These are phyloP conservation scores for Phyllostomus discolor DNA, from an alignment of 2,113 vertebrate species.

Conservation along the genomic window DNA sequence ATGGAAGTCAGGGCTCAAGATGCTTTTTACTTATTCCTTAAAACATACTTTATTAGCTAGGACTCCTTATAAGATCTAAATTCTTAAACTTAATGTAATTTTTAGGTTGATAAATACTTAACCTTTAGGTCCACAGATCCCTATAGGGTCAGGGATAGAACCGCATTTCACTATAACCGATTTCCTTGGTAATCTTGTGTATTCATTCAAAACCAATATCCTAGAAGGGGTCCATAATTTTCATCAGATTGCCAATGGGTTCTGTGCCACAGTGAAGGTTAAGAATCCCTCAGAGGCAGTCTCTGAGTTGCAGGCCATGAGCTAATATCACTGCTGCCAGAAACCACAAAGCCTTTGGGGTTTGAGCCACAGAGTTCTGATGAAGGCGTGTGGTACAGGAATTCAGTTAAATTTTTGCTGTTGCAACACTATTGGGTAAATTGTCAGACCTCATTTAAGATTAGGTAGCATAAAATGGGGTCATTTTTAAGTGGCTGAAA, in stretches of 20 bases:
- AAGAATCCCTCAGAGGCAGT: background rate
- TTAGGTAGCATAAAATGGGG: background rate
- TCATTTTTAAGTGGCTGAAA: background rate
- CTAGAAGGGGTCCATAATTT: background rate
- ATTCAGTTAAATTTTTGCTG: slow-evolving; percentile 42
- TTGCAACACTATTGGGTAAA: background rate
- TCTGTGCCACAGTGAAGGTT: background rate
- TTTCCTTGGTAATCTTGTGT: background rate
- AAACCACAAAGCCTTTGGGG: slow-evolving; percentile 35
- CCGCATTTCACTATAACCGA: background rate
- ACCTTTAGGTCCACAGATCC: background rate
- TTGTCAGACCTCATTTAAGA: background rate
- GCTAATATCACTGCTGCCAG: background rate
- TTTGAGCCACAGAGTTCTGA: slow-evolving; percentile 33
- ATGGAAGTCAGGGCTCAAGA: background rate
- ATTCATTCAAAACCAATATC: background rate
- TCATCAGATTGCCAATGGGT: background rate
- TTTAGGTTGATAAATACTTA: slow-evolving; percentile 10
- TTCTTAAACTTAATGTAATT: slow-evolving; percentile 4
- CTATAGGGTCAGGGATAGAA: background rate
- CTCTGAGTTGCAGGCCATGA: slow-evolving; percentile 11
- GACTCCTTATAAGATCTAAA: background rate
- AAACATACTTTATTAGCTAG: slow-evolving; percentile 20
- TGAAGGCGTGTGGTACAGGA: slow-evolving; percentile 3
- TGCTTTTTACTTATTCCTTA: background rate